Conservation (phyloP, 2,888 invertebrate genomes). For the Plutella xylostella region DNA sequence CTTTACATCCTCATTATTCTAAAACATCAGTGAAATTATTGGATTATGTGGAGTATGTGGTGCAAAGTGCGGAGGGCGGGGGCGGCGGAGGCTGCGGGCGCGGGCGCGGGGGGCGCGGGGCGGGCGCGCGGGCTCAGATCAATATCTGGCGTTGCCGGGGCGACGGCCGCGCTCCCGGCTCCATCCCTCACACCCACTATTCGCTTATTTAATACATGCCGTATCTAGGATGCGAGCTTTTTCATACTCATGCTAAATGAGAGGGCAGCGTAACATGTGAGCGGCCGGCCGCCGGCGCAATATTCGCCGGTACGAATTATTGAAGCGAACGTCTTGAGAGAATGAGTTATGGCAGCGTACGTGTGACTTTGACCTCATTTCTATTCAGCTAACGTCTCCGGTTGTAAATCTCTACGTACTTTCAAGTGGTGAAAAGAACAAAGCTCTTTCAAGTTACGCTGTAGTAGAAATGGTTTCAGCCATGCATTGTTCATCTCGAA, state of each 20-base stretch:
- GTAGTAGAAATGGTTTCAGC: too few relatives aligned
- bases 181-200: constrained; percentile 73
- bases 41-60: constrained; percentile 58
- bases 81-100: constrained; percentile 17
- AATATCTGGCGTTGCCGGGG: constrained; percentile 45
- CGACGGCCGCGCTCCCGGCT: constrained; percentile 59
- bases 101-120: constrained; percentile 29
- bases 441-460: neutral
- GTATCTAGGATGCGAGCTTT: constrained; percentile 62
- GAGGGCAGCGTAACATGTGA: constrained; percentile 42
- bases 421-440: neutral
- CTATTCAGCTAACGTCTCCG: neutral
- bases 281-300: neutral
- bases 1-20: constrained; percentile 22
- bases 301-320: constrained; percentile 3
- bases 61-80: constrained; percentile 47
- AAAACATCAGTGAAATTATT: constrained; percentile 51
- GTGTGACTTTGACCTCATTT: constrained; percentile 8
- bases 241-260: constrained; percentile 60
- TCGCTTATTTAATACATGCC: constrained; percentile 65
- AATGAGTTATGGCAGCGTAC: neutral
- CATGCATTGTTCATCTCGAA: too few relatives aligned
- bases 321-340: constrained; percentile 3
- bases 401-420: neutral
- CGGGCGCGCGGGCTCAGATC: constrained; percentile 55